A percentile compares a stretch with the other conserved stretches of the same genome.
phyloP scores from a whole-genome alignment of 2,888 invertebrate species.

The Philereme vetulata region DNA sequence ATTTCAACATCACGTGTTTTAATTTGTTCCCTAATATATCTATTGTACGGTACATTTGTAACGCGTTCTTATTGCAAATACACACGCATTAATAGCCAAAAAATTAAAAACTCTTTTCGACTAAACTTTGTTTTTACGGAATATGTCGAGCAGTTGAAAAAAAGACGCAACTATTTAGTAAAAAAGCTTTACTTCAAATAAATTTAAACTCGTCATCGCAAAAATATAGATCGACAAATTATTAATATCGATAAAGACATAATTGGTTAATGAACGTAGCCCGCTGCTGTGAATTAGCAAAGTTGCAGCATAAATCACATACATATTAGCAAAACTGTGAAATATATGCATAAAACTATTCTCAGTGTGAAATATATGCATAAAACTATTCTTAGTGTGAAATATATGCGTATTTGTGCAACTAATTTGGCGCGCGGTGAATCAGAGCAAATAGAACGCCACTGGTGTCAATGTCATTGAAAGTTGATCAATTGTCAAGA shows the following conservation, averaged over 20 bases:
- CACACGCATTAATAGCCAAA: slow-evolving; percentile 17
- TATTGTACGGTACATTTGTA: slow-evolving; percentile 32
- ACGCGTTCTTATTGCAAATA: slow-evolving; percentile 21
- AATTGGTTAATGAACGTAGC: not conserved
- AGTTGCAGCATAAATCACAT: slow-evolving; percentile 23
- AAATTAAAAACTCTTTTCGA: slow-evolving; percentile 13
- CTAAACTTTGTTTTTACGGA: not conserved
- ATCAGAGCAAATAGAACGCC: slow-evolving; percentile 63
- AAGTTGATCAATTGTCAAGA: slow-evolving; percentile 43
- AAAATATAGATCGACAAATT: slow-evolving; percentile 1
- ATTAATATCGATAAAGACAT: not conserved
- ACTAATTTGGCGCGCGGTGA: slow-evolving; percentile 50
- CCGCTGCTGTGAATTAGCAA: slow-evolving; percentile 1
- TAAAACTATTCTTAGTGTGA: slow-evolving; percentile 16
- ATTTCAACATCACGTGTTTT: slow-evolving; percentile 30
- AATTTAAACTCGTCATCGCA: slow-evolving; percentile 3
- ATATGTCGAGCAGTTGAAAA: not conserved
- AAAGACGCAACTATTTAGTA: not conserved
- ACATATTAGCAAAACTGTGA: slow-evolving; percentile 23
- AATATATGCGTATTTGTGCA: slow-evolving; percentile 33
- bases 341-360: slow-evolving; percentile 35
- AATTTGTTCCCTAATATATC: slow-evolving; percentile 29
- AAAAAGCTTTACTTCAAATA: not conserved
- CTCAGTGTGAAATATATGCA: slow-evolving; percentile 35
- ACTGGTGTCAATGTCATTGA: slow-evolving; percentile 68